Base-by-base conservation (phyloP, 2,888 invertebrate species). In the Pheosia tremula region DNA sequence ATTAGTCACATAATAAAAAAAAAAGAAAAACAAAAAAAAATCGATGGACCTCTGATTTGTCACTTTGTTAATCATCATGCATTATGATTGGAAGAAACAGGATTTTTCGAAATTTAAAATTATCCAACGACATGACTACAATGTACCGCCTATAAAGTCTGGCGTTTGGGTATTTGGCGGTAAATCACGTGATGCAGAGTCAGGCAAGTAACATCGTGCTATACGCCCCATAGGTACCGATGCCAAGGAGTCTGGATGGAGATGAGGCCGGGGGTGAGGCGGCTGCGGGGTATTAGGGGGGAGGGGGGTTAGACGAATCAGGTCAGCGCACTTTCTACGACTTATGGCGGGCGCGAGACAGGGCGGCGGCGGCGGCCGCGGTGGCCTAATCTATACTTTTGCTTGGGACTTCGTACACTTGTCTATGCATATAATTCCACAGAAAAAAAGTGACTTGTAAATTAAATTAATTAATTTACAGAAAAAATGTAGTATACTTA, bases 211-310 rank as follows among this genome's bases (percentile, higher is more conserved):
- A 24, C 10, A 45, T 9, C 45, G 45, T 36, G 10, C 45, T 11
- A 62, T 66, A 69, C 67, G 75, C 71, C 67, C 74, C 74, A 75
- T 73, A 24, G 24, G 24, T 24, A 71, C 79, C 69, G 72, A 74
- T 85, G 88, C 86, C 88, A 72, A 74, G 67, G 77, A 80, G 88
- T 88, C 88, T 88, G 83, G 62, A 88, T 88, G 83, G 38, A 38
- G 63, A 60, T 64, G 64, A 56, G 65, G 49, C 63, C 58, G 67
- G 57, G 63, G 57, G 56, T 62, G 58, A 56, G 63, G 69, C 66
- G 59, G 58, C 37, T 60, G 56, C 56, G 63, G 66, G 60, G 65
- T 37, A 58, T 59, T 60, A 47, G 57, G 61, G 39, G 45, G 45
- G n/a, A 38, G 41, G 50, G 62, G 65, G 55, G 59, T 37, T 56